These are phyloP conservation scores for Epistrophe grossulariae DNA, from an alignment of 2,888 invertebrate species.

Conservation along the genomic window DNA sequence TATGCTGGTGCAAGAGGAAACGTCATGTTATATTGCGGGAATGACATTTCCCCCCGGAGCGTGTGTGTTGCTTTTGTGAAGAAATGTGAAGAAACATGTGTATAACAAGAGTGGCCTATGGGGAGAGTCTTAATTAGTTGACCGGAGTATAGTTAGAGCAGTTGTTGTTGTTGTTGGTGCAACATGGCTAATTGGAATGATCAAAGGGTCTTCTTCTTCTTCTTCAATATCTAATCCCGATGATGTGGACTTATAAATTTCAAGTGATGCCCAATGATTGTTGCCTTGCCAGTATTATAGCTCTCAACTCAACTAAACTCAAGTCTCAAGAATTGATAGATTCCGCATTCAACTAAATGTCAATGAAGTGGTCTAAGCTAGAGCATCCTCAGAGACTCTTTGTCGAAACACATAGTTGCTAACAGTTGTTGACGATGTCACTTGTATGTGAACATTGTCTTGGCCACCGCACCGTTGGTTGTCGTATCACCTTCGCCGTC, in stretches of 20 bases:
- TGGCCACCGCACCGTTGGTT: conserved; percentile 34
- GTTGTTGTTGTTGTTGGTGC: conserved; percentile 23
- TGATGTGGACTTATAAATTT: conserved; percentile 38
- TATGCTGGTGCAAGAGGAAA: conserved; percentile 36
- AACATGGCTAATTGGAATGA: conserved; percentile 64
- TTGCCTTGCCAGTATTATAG: neutral
- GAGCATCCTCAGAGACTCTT: conserved; percentile 37
- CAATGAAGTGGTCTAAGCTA: conserved; percentile 51
- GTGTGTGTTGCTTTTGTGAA: neutral
- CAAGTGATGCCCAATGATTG: conserved; percentile 17
- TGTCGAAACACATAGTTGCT: conserved; percentile 62
- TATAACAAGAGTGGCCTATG: conserved; percentile 56
- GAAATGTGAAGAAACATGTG: conserved; percentile 40
- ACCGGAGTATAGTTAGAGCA: neutral
- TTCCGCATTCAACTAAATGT: conserved; percentile 57
- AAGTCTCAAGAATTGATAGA: conserved; percentile 55
- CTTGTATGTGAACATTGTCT: conserved; percentile 64
- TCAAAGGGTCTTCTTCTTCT: conserved; percentile 13
- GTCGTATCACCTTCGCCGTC: conserved; percentile 65
- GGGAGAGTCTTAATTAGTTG: conserved; percentile 59
- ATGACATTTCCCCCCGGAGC: conserved; percentile 32
- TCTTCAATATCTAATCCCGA: neutral
- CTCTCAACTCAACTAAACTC: no score
- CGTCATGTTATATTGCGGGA: conserved; percentile 13
- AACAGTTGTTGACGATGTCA: conserved; percentile 74